phyloP scores from a whole-genome alignment of 2,113 vertebrate genomes.

The Coregonus clupeaformis region DNA sequence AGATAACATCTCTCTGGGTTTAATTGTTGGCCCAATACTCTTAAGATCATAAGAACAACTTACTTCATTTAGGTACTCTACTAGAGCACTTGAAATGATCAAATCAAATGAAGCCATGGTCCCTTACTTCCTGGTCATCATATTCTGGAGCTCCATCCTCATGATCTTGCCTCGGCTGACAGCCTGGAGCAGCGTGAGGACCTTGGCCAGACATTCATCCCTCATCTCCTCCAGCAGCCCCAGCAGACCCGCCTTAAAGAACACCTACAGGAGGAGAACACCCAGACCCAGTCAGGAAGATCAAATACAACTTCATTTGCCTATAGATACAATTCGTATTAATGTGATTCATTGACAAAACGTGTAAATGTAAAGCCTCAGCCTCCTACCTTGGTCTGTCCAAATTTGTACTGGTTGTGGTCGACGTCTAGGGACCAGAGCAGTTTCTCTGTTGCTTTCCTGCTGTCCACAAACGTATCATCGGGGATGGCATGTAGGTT shows the following conservation, averaged over 20 bases:
- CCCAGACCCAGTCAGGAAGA: conserved; percentile 52
- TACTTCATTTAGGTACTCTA: background rate
- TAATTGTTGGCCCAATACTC: too few species aligned
- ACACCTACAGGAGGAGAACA: conserved; percentile 91
- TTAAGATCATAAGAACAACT: background rate
- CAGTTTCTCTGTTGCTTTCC: conserved; percentile 83
- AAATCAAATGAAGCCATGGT: conserved; percentile 2
- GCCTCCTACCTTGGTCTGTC: conserved; percentile 80
- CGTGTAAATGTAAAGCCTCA: background rate
- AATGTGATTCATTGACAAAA: background rate
- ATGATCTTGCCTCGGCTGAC: conserved; percentile 76
- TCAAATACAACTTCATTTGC: background rate
- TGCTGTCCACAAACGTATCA: conserved; percentile 91
- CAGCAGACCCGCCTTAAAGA: conserved; percentile 92
- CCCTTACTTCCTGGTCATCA: conserved; percentile 78
- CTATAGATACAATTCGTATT: background rate
- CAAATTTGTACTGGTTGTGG: conserved; percentile 81
- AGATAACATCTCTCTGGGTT: background rate
- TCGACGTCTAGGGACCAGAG: conserved; percentile 78
- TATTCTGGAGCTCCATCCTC: conserved; percentile 74
- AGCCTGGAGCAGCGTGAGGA: conserved; percentile 88
- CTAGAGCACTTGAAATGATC: background rate
- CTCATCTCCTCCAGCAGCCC: conserved; percentile 87
- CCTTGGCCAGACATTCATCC: conserved; percentile 87
- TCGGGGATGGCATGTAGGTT: conserved; percentile 90